These are phyloP conservation scores for Lepidocyrtinus sp. DNA, from an alignment of 2,888 invertebrate species.

Conservation along the genomic window DNA sequence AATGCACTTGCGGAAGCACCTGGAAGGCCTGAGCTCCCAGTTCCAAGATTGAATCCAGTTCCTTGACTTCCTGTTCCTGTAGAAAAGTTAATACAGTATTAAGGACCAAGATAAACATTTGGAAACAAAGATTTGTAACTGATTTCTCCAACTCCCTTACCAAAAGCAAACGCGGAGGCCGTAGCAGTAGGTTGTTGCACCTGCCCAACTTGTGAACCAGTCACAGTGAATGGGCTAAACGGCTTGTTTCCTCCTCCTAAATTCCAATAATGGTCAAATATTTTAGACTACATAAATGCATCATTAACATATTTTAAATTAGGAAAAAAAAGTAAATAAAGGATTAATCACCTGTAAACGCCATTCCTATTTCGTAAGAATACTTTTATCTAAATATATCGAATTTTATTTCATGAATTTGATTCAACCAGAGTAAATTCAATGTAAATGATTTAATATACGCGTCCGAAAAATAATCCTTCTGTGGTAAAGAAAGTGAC, in stretches of 20 bases:
- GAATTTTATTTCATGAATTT: too few species aligned
- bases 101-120: not conserved
- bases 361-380: too few species aligned
- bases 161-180: slow-evolving; percentile 8
- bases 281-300: too few species aligned
- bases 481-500: too few species aligned
- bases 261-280: too few species aligned
- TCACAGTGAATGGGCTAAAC: slow-evolving; percentile 34
- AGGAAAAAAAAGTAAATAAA: too few species aligned
- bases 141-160: not conserved
- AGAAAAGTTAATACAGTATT: not conserved
- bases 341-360: too few species aligned
- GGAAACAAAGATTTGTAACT: not conserved
- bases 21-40: not conserved
- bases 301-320: too few species aligned
- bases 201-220: not conserved
- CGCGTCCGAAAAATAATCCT: too few species aligned
- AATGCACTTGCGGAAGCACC: not conserved
- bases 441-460: too few species aligned
- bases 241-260: slow-evolving; percentile 33
- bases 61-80: not conserved
- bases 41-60: slow-evolving; percentile 19
- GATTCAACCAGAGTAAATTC: too few species aligned
- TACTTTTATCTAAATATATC: too few species aligned
- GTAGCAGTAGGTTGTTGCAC: not conserved